Percentiles rank a stretch among this genome's conserved stretches.
phyloP scores from a whole-genome alignment of 2,797 vertebrate species.

The Sebastes itinus region DNA sequence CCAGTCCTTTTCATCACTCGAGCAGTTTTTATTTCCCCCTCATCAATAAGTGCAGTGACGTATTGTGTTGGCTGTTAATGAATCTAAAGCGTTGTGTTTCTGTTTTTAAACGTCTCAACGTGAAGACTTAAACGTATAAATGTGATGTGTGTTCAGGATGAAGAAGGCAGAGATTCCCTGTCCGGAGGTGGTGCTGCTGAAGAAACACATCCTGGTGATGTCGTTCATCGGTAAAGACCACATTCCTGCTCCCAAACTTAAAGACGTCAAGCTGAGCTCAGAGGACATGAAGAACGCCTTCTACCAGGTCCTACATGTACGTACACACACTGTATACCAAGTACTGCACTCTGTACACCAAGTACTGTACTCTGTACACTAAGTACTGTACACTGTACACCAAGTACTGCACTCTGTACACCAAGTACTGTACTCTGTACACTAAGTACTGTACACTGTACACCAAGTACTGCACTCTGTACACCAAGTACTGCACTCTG shows the following conservation, averaged over 20 bases:
- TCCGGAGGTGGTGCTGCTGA: constrained; percentile 91
- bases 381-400: too few species aligned
- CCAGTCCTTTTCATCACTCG: too few species aligned
- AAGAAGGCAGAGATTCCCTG: constrained; percentile 91
- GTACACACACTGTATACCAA: constrained; percentile 24
- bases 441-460: too few species aligned
- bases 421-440: background rate
- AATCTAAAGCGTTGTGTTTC: background rate
- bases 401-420: too few species aligned
- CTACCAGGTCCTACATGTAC: constrained; percentile 88
- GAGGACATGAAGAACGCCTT: constrained; percentile 92
- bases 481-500: too few species aligned
- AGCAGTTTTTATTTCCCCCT: too few species aligned
- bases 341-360: too few species aligned
- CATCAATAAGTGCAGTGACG: too few species aligned
- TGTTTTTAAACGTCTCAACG: background rate
- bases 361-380: too few species aligned
- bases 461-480: too few species aligned
- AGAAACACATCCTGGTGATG: constrained; percentile 97
- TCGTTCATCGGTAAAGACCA: constrained; percentile 96
- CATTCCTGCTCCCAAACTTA: constrained; percentile 94
- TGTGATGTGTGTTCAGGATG: constrained; percentile 82
- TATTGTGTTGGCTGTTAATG: too few species aligned
- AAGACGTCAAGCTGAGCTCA: constrained; percentile 85
- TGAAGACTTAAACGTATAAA: background rate